Evolutionary conservation across 1,140 invertebrate species (phyloP).

Genomic region (Bombus consobrinus): DNA sequence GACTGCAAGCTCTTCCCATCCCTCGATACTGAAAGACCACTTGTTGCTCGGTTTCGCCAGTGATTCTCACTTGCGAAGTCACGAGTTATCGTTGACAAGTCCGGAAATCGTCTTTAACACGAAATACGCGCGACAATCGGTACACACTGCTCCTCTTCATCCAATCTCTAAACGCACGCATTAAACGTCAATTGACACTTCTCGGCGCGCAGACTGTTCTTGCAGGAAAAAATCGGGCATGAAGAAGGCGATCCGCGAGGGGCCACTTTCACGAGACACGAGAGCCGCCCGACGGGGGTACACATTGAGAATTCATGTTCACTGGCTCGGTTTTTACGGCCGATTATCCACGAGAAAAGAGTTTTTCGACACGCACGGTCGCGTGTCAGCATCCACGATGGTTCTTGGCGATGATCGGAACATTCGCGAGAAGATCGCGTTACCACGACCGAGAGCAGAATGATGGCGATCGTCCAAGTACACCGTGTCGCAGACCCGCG

Average conservation of each 20-base stretch:
- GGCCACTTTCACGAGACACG: conserved; percentile 47
- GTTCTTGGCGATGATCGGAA: conserved; percentile 26
- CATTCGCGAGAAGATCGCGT: conserved; percentile 16
- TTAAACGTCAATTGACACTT: conserved; percentile 44
- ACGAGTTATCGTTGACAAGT: background rate
- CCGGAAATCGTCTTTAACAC: background rate
- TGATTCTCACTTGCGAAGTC: conserved; percentile 28
- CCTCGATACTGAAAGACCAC: conserved; percentile 39
- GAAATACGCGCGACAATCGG: too few relatives aligned
- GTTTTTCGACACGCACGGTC: conserved; percentile 38
- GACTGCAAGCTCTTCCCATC: conserved; percentile 36
- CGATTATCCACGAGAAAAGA: background rate
- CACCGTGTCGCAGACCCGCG: conserved; percentile 41
- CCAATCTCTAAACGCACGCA: background rate
- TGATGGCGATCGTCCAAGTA: conserved; percentile 10
- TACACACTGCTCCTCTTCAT: background rate
- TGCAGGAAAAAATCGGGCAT: conserved; percentile 29
- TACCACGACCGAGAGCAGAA: background rate
- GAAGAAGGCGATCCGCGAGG: conserved; percentile 15
- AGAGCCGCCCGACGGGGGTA: conserved; percentile 23
- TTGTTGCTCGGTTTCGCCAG: conserved; percentile 53
- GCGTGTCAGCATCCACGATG: conserved; percentile 45
- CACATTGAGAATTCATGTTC: conserved; percentile 1
- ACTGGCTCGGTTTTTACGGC: background rate
- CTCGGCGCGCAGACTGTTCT: conserved; percentile 25